phyloP scores from a whole-genome alignment of 1,140 invertebrate genomes.

The Zaprionus gabonicus region DNA sequence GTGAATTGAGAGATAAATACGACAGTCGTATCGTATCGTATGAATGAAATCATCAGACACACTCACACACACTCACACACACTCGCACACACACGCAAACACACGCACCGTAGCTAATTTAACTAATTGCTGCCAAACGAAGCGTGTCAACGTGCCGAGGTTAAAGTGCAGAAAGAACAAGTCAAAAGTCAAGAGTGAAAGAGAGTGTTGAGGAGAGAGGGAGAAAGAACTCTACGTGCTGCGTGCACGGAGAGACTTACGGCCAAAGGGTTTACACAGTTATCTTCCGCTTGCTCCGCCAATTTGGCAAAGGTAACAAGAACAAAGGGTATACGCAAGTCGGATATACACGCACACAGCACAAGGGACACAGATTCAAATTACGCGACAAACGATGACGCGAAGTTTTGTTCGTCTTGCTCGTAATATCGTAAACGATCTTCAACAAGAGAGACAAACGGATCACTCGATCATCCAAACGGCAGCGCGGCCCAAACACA shows the following conservation, averaged over 20 bases:
- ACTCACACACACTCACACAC: neutral
- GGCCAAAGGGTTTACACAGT: slow-evolving; percentile 58
- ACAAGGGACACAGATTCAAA: neutral
- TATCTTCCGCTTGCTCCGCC: slow-evolving; percentile 55
- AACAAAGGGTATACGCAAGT: neutral
- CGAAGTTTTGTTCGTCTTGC: slow-evolving; percentile 1
- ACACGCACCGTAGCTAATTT: slow-evolving; percentile 29
- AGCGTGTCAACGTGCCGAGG: slow-evolving; percentile 63
- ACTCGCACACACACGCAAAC: neutral
- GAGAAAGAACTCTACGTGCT: neutral
- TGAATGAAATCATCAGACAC: slow-evolving; percentile 63
- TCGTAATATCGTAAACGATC: slow-evolving; percentile 4
- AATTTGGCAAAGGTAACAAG: slow-evolving; percentile 45
- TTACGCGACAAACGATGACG: neutral
- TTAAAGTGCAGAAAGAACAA: slow-evolving; percentile 47
- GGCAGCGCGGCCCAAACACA: slow-evolving; percentile 53
- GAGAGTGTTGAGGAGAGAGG: neutral
- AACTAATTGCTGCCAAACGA: slow-evolving; percentile 65
- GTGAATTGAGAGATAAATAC: slow-evolving; percentile 30
- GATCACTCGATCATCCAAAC: slow-evolving; percentile 32
- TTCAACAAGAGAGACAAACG: slow-evolving; percentile 20
- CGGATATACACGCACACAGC: slow-evolving; percentile 1
- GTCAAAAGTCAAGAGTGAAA: slow-evolving; percentile 12
- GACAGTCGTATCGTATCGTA: slow-evolving; percentile 12
- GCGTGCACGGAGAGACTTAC: slow-evolving; percentile 55